These are phyloP conservation scores for Zapus hudsonius DNA, from an alignment of 2,113 vertebrate genomes.

Conservation along the genomic window DNA sequence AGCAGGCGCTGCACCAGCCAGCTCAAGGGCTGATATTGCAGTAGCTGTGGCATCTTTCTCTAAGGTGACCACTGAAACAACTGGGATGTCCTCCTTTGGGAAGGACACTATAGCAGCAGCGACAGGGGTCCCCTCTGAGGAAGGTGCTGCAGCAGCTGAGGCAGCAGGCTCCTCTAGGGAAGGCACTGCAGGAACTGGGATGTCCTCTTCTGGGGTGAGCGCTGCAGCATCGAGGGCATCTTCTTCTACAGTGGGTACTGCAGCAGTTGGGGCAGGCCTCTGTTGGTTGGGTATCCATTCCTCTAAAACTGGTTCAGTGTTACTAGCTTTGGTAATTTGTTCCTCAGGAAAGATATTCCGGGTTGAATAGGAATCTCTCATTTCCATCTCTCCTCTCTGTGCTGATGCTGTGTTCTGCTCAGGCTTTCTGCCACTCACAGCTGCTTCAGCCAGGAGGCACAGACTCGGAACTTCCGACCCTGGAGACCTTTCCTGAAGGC, in stretches of 20 bases:
- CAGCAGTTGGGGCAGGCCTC: neutral
- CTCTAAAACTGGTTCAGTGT: conserved; percentile 28
- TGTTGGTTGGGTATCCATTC: conserved; percentile 8
- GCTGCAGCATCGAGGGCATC: neutral
- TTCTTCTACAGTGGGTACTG: neutral
- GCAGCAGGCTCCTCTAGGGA: neutral
- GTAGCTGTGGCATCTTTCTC: neutral
- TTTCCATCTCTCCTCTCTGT: conserved; percentile 52
- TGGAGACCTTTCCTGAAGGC: neutral
- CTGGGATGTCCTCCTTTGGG: neutral
- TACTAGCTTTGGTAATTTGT: conserved; percentile 46
- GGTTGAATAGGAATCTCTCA: conserved; percentile 66
- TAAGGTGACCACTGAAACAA: fast-evolving
- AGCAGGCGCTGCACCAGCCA: fast-evolving
- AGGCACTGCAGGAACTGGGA: neutral
- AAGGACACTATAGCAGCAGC: neutral
- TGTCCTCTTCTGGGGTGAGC: neutral
- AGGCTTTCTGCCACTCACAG: neutral
- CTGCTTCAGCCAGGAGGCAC: conserved; percentile 33
- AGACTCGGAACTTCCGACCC: neutral
- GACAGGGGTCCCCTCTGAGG: neutral
- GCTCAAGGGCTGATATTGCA: neutral
- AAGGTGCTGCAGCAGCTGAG: neutral
- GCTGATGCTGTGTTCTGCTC: neutral
- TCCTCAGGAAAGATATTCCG: conserved; percentile 47